Evolutionary conservation across 2,888 invertebrate species (phyloP).

Genomic region (Ormyrus thymus): DNA sequence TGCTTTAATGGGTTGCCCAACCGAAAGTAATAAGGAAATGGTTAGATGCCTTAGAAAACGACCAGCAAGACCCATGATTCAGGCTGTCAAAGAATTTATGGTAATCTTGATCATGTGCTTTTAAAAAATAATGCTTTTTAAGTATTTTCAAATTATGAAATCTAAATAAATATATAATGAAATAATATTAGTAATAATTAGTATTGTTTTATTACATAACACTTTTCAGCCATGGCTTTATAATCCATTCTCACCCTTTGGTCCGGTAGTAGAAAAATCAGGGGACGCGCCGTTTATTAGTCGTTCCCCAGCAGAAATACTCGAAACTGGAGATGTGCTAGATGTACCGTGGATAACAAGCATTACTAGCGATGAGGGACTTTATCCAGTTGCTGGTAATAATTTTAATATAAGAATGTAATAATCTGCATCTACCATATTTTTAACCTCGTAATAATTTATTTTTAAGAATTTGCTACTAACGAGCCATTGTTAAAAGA

Average conservation of each 20-base stretch:
- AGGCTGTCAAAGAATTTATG: conserved; percentile 78
- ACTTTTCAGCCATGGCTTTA: conserved; percentile 78
- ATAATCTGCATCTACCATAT: background rate
- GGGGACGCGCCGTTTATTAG: conserved; percentile 80
- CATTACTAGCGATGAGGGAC: conserved; percentile 81
- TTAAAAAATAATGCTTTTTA: too few species aligned
- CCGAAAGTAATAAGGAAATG: conserved; percentile 76
- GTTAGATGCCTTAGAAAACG: conserved; percentile 81
- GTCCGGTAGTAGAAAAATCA: conserved; percentile 81
- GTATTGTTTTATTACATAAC: too few species aligned
- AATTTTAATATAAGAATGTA: background rate
- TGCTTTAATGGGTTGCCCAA: conserved; percentile 80
- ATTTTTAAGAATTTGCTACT: conserved; percentile 68
- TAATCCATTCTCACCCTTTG: conserved; percentile 84
- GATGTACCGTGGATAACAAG: conserved; percentile 83
- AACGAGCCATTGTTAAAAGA: conserved; percentile 75
- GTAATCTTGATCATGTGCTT: conserved; percentile 66
- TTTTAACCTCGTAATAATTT: background rate
- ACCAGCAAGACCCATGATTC: conserved; percentile 80
- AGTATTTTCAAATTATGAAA: too few species aligned
- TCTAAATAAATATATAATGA: too few species aligned
- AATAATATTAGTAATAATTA: too few species aligned
- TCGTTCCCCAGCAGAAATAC: conserved; percentile 80
- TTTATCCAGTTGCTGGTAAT: conserved; percentile 82
- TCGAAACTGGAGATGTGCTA: conserved; percentile 79